Percentiles rank a stretch among this genome's conserved stretches.
phyloP scores from a whole-genome alignment of 2,113 vertebrate genomes.

The Pelmatolapia mariae region DNA sequence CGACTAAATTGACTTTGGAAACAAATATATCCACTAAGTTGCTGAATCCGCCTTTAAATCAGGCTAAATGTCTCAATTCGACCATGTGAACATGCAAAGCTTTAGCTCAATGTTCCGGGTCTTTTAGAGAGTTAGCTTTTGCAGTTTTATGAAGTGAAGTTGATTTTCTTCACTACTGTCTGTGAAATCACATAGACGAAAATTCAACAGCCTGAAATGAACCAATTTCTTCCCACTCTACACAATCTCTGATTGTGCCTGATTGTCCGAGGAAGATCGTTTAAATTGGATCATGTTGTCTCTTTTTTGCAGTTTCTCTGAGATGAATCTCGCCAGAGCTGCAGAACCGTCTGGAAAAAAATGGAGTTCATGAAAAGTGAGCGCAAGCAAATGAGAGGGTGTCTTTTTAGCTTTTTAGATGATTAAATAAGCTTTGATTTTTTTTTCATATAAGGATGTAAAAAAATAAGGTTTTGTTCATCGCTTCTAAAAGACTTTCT shows the following conservation, averaged over 20 bases:
- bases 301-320: not conserved
- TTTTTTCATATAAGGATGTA: not conserved
- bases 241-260: slow-evolving; percentile 29
- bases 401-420: not conserved
- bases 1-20: not conserved
- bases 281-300: slow-evolving; percentile 17
- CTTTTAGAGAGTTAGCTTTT: not conserved
- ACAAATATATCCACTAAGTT: not conserved
- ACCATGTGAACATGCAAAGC: not conserved
- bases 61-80: not conserved
- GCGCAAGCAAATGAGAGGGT: not conserved
- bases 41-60: not conserved
- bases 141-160: not conserved
- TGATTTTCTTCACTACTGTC: not conserved
- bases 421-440: not conserved
- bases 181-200: slow-evolving; percentile 1
- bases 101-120: not conserved
- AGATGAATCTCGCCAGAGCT: slow-evolving; percentile 11
- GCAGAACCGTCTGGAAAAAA: not conserved
- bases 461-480: not conserved
- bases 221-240: not conserved
- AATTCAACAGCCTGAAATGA: slow-evolving; percentile 3
- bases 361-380: not conserved
- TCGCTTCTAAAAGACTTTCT: not conserved
- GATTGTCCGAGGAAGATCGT: slow-evolving; percentile 10